phyloP scores from a whole-genome alignment of 2,888 invertebrate genomes.

The Macroteleia sp. region DNA sequence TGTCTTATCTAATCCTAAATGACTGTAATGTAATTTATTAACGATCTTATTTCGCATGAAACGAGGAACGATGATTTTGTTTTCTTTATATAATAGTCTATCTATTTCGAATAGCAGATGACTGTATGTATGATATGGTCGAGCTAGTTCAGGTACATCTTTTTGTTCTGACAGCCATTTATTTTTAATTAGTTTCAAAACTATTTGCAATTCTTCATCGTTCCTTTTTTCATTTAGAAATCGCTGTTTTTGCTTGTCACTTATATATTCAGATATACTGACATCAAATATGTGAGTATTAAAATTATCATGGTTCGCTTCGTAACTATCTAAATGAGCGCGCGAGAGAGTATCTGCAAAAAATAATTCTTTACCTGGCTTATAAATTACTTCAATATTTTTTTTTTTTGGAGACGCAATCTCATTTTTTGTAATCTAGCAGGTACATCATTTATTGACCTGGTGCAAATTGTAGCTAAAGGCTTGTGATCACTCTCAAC shows the following conservation, averaged over 20 bases:
- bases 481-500: slow-evolving; percentile 73
- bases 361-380: slow-evolving; percentile 62
- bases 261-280: slow-evolving; percentile 32
- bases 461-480: slow-evolving; percentile 24
- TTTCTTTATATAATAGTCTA: slow-evolving; percentile 39
- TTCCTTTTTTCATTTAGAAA: slow-evolving; percentile 49
- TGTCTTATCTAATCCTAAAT: slow-evolving; percentile 44
- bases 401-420: slow-evolving; percentile 59
- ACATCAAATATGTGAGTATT: slow-evolving; percentile 46
- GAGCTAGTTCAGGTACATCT: slow-evolving; percentile 47
- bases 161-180: slow-evolving; percentile 53
- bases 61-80: slow-evolving; percentile 46
- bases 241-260: slow-evolving; percentile 19
- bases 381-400: slow-evolving; percentile 50
- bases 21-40: slow-evolving; percentile 58
- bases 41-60: slow-evolving; percentile 38
- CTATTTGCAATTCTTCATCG: slow-evolving; percentile 47
- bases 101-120: no score
- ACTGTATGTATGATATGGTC: slow-evolving; percentile 14
- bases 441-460: slow-evolving; percentile 8
- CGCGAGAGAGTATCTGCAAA: slow-evolving; percentile 50
- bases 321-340: background rate
- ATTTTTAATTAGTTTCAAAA: slow-evolving; percentile 26
- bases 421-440: slow-evolving; percentile 60
- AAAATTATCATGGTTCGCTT: slow-evolving; percentile 32